These are phyloP conservation scores for Lagopus leucura DNA, from an alignment of 2,113 vertebrate species.

Conservation along the genomic window DNA sequence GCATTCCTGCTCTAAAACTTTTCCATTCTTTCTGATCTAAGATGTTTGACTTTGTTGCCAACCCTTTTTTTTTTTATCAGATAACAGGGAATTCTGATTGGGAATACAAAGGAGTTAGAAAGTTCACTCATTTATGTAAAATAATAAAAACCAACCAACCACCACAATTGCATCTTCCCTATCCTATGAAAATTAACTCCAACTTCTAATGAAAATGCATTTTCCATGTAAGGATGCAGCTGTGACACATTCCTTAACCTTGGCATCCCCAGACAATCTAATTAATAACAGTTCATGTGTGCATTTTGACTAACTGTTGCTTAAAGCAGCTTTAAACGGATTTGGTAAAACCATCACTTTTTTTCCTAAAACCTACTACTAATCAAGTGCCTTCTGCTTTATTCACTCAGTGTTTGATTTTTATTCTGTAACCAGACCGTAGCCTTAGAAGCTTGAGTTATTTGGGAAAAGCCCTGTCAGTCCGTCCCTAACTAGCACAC, in stretches of 20 bases:
- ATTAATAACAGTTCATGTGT: not conserved
- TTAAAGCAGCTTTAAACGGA: slow-evolving; percentile 34
- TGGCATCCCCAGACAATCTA: slow-evolving; percentile 63
- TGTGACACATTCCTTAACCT: not conserved
- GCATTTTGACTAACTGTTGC: slow-evolving; percentile 25
- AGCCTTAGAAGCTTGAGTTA: slow-evolving; percentile 36
- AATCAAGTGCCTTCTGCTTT: slow-evolving; percentile 73
- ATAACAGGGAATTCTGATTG: not conserved
- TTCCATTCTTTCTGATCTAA: not conserved
- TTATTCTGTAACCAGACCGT: not conserved
- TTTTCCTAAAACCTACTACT: slow-evolving; percentile 25
- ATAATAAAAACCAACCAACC: not conserved
- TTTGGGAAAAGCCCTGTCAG: not conserved
- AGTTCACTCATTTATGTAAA: not conserved
- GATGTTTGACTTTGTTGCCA: not conserved
- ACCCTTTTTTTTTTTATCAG: not conserved
- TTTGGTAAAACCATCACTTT: slow-evolving; percentile 24
- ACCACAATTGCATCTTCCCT: not conserved
- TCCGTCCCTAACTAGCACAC: not conserved
- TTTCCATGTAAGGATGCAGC: not conserved
- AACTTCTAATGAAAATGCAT: not conserved
- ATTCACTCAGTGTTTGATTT: slow-evolving; percentile 41
- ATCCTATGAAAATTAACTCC: not conserved
- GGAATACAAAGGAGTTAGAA: not conserved
- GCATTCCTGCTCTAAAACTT: not conserved